Percentiles rank a stretch among this genome's conserved stretches.
Conservation (phyloP, 1,140 invertebrate genomes). For the Neodiprion lecontei region DNA sequence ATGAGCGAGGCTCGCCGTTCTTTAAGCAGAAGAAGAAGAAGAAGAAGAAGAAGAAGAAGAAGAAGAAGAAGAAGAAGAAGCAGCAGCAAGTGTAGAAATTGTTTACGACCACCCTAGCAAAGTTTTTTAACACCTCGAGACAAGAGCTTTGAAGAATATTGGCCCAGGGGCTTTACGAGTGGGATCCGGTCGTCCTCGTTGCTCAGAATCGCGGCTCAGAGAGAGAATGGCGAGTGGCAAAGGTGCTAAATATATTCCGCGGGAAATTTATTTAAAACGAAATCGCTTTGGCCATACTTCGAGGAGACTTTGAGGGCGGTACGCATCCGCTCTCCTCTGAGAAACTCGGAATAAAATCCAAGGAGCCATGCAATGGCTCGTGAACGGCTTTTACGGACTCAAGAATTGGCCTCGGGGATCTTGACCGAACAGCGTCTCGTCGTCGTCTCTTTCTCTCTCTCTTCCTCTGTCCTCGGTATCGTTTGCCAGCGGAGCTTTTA, state of each 20-base stretch:
- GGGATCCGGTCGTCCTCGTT: too few species aligned
- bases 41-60: too few species aligned
- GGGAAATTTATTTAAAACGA: conserved; percentile 10
- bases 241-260: not conserved
- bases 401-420: conserved; percentile 35
- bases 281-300: conserved; percentile 2
- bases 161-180: too few species aligned
- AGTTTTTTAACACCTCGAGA: not conserved
- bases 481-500: conserved; percentile 32
- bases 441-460: not conserved
- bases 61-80: too few species aligned
- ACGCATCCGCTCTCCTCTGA: not conserved
- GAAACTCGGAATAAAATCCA: not conserved
- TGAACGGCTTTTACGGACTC: conserved; percentile 36
- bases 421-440: not conserved
- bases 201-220: not conserved
- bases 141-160: not conserved
- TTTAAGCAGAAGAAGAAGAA: too few species aligned
- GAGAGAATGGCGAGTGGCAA: not conserved
- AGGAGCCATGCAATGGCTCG: not conserved
- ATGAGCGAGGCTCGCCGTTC: too few species aligned
- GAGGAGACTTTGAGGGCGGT: not conserved
- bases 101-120: not conserved
- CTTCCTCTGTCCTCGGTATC: not conserved
- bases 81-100: not conserved